Evolutionary conservation across 2,888 invertebrate species (phyloP).

Genomic region (Tenthredo distinguenda): DNA sequence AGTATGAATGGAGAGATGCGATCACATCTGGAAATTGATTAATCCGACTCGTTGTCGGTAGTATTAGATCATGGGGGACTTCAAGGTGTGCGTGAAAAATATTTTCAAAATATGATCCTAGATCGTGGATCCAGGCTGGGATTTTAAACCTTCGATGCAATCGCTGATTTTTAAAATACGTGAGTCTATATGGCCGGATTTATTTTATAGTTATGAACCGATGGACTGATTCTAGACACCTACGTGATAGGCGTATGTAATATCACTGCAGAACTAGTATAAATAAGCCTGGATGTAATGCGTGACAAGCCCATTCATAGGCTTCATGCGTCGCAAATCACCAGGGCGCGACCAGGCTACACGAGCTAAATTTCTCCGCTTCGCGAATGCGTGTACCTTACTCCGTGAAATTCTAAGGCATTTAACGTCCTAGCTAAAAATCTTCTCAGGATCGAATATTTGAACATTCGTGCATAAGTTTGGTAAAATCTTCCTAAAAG

Average conservation of each 20-base stretch:
- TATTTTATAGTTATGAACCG: background rate
- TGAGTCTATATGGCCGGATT: background rate
- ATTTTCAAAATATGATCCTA: too few species aligned
- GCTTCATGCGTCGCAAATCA: conserved; percentile 33
- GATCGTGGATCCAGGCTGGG: too few species aligned
- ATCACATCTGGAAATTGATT: background rate
- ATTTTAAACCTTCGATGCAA: too few species aligned
- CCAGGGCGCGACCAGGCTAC: conserved; percentile 5
- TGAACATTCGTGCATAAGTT: background rate
- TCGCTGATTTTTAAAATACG: background rate
- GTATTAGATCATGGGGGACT: background rate
- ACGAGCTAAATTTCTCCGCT: background rate
- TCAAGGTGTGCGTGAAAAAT: background rate
- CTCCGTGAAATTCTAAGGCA: background rate
- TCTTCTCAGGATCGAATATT: background rate
- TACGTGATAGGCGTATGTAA: conserved; percentile 16
- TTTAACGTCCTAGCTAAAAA: background rate
- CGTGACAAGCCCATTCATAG: conserved; percentile 42
- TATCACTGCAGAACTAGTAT: background rate
- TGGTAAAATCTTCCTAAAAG: background rate
- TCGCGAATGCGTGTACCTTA: background rate
- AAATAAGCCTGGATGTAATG: conserved; percentile 10
- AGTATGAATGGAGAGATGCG: background rate
- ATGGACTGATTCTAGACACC: conserved; percentile 10
- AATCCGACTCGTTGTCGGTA: background rate